Base-by-base conservation (phyloP, 1,140 invertebrate genomes). In the Drosophila guanche region DNA sequence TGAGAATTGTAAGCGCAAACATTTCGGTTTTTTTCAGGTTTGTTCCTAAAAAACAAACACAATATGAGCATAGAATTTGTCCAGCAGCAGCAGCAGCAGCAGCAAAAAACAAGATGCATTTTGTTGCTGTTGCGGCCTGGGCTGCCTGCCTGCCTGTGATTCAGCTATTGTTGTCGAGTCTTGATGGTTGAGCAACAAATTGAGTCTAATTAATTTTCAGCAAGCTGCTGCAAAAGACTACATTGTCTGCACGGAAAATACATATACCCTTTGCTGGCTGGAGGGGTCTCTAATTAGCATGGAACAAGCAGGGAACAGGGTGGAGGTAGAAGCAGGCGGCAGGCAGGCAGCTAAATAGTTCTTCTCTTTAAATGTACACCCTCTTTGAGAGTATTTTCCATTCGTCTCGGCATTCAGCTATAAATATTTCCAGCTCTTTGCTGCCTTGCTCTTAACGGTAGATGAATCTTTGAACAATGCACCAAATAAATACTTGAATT, bases 151-250 rank as follows among this genome's bases (percentile, higher is more conserved):
- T 43, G 59, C 51, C 20, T 29, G 22, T 62, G 59, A 37, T 37
- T 22, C 37, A 54, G 69, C 40, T 41, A 50, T 63, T 72, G 70
- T 73, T 73, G 70, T 63, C 41, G 42, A 20, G 42, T 68, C 65
- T 68, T 73, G 69, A 73, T 73, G 69, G 70, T 73, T 73, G 53
- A 73, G 70, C 80, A 76, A 85, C 80, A 80, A 76, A 86, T 86
- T 85, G 81, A 74, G 77, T 81, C 81, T 85, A 85, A 85, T 85
- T 85, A 85, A 85, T 86, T 86, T 86, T 73, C 81, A 85, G 76
- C 76, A 73, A 79, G 66, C 81, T 20, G 33, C 33, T 59, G 71
- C 54, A 72, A 72, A 58, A 66, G 53, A 27, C 76, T 52, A 56
- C 69, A 55, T 69, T 79, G 51, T 65, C 50, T 47, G 50, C 33